These are phyloP conservation scores for Neosilurus mollespiculum DNA, from an alignment of 2,797 vertebrate species.

Conservation along the genomic window DNA sequence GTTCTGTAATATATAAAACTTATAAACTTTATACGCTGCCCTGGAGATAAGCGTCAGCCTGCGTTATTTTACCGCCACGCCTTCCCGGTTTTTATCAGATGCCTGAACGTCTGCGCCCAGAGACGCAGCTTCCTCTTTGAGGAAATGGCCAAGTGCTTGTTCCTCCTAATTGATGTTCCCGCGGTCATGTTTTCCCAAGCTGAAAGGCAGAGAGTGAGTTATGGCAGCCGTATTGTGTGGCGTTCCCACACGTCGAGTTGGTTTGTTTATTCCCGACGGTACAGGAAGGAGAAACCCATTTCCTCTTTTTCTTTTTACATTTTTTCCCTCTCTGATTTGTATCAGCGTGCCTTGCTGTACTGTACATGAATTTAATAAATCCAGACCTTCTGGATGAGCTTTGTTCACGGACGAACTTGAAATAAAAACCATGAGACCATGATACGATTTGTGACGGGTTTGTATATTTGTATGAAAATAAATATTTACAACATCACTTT, in stretches of 20 bases:
- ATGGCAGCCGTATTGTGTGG: constrained; percentile 11
- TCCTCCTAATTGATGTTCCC: constrained; percentile 30
- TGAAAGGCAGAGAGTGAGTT: neutral
- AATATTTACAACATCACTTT: constrained; percentile 70
- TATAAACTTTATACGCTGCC: neutral
- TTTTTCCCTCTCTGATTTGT: constrained; percentile 56
- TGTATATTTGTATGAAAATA: constrained; percentile 73
- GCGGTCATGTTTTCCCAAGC: neutral
- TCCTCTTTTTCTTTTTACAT: constrained; percentile 20
- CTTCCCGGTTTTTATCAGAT: constrained; percentile 30
- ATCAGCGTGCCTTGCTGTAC: constrained; percentile 61
- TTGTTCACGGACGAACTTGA: neutral
- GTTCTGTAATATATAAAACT: neutral
- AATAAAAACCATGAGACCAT: neutral
- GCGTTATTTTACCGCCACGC: constrained; percentile 6
- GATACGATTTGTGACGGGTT: constrained; percentile 53
- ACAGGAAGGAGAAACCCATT: constrained; percentile 26
- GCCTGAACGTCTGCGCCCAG: constrained; percentile 26
- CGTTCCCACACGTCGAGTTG: neutral
- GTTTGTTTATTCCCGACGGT: neutral
- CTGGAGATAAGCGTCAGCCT: neutral
- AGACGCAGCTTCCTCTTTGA: constrained; percentile 33
- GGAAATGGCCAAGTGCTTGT: constrained; percentile 29
- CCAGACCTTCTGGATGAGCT: constrained; percentile 45
- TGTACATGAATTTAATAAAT: constrained; percentile 59